Percentiles rank a stretch among this genome's conserved stretches.
These are phyloP conservation scores for Synanthedon andrenaeformis DNA, from an alignment of 2,888 invertebrate species.

Conservation along the genomic window DNA sequence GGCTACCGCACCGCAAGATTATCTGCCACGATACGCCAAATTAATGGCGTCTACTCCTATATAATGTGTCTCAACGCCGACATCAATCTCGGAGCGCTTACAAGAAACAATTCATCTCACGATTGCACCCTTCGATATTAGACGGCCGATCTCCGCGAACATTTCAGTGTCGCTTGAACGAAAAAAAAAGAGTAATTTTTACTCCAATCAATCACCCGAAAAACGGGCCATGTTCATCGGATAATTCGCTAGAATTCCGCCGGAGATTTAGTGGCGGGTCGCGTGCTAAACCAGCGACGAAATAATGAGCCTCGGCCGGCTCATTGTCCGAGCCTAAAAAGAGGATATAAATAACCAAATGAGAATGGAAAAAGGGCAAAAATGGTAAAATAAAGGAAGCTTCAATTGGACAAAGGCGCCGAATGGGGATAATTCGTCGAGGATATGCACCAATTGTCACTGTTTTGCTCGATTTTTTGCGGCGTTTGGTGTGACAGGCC, in stretches of 20 bases:
- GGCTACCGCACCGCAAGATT: constrained; percentile 29
- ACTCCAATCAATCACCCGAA: constrained; percentile 65
- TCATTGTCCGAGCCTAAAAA: constrained; percentile 52
- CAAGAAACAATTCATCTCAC: background rate
- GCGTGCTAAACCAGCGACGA: constrained; percentile 55
- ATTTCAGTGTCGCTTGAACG: constrained; percentile 18
- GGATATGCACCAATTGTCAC: constrained; percentile 70
- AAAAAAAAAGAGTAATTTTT: constrained; percentile 59
- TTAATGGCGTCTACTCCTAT: constrained; percentile 37
- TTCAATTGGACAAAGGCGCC: constrained; percentile 68
- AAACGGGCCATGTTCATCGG: constrained; percentile 52
- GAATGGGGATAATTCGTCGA: constrained; percentile 65
- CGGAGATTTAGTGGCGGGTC: constrained; percentile 58
- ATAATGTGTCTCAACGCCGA: constrained; percentile 16
- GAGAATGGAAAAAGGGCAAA: constrained; percentile 68
- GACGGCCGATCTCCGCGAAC: background rate
- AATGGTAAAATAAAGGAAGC: constrained; percentile 65
- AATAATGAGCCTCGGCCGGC: constrained; percentile 54
- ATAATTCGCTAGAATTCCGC: constrained; percentile 68
- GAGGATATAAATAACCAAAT: constrained; percentile 69
- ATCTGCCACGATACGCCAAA: constrained; percentile 40
- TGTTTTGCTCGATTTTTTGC: constrained; percentile 55
- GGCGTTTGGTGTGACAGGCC: constrained; percentile 33
- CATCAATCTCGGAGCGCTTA: background rate
- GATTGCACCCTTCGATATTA: background rate